Base-by-base conservation (phyloP, 2,797 vertebrate species). In the Platalea minor region DNA sequence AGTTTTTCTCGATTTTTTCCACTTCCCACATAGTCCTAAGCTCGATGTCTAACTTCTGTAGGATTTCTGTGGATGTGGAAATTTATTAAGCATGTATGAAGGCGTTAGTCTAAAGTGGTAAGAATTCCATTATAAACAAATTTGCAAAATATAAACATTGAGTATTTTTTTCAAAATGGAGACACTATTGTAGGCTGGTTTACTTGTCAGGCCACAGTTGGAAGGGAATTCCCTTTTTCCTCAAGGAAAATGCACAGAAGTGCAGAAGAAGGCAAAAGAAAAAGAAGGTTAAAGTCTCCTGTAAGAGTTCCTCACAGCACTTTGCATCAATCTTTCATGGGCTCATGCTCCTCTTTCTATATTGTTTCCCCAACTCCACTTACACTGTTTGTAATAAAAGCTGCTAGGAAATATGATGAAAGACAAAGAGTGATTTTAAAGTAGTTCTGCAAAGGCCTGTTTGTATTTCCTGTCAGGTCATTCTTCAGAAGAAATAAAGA, bases 401-500 rank as follows among this genome's bases (percentile, higher is more conserved):
- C 48, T 86, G 28, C 25, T 89, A 95, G 78, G 87, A 97, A 95
- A 88, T 85, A 46, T 6, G 63, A 90, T 57, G 45, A 93, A 93
- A 95, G 67, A 89, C 43, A 83, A 78, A 84, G 77, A 59, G 23
- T 46, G 19, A 68, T 89, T 95, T 97, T 89, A 35, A 86, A 91
- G 48, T 43, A 56, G 39, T 75, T 93, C 31, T 87, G 48, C 13
- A 85, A 91, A 83, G 57, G 26, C 35, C 25, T 79, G 26, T 91
- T 93, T 91, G 56, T 89, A 29, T 91, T 94, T 88, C n/a, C 54
- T 67, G 28, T 76, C 61, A 79, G 68, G n/a, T 25, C 7, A 64
- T 93, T 97, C 97, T 94, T 96, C 93, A 88, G 43, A 76, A 59
- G 26, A 48, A 77, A 78, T 76, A 29, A 41, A 46, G 53, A 41